phyloP scores from a whole-genome alignment of 1,140 invertebrate species.

The Tribolium madens region DNA sequence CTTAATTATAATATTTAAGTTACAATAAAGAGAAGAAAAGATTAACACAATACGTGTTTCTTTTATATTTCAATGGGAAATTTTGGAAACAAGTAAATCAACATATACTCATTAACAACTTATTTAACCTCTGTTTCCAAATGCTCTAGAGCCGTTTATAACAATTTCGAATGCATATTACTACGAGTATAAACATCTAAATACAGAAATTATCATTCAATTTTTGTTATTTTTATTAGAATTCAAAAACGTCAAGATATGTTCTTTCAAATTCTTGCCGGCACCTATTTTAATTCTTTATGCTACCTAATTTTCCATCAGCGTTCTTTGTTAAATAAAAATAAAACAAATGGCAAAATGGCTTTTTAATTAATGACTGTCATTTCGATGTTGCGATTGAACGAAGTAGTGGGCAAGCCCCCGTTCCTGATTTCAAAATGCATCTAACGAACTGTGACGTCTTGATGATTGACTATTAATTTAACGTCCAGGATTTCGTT shows the following conservation, averaged over 20 bases:
- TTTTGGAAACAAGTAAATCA: too few species aligned
- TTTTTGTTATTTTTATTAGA: too few species aligned
- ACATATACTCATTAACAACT: too few species aligned
- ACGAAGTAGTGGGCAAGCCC: conserved; percentile 3
- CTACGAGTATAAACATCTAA: too few species aligned
- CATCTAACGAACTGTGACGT: conserved; percentile 22
- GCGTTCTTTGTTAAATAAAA: background rate
- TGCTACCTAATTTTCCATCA: background rate
- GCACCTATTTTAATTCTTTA: background rate
- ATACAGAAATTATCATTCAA: too few species aligned
- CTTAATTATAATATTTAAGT: background rate
- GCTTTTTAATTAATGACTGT: background rate
- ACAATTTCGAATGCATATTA: too few species aligned
- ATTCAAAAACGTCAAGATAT: too few species aligned
- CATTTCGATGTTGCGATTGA: background rate
- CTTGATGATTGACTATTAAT: conserved; percentile 25
- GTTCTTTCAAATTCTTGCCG: too few species aligned
- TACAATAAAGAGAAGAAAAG: background rate
- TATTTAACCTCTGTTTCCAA: too few species aligned
- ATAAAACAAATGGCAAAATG: background rate
- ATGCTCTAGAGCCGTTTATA: too few species aligned
- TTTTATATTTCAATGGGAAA: too few species aligned
- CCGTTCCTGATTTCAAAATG: conserved; percentile 12
- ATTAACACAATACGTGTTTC: background rate
- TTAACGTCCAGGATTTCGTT: conserved; percentile 18